These are phyloP conservation scores for Xestia c-nigrum DNA, from an alignment of 2,888 invertebrate species.

Conservation along the genomic window DNA sequence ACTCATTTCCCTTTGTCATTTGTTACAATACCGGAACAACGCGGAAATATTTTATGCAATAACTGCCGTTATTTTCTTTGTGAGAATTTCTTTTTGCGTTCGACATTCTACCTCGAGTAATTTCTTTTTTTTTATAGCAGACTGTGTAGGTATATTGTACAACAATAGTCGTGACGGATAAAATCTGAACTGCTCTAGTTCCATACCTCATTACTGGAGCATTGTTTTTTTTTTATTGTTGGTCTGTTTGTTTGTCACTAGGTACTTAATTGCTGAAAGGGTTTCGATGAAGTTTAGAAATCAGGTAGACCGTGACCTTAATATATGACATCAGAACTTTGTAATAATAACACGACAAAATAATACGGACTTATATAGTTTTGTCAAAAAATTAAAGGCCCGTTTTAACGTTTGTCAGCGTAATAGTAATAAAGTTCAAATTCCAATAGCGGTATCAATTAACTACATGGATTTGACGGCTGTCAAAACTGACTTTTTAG, in stretches of 20 bases:
- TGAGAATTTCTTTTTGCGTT: conserved; percentile 35
- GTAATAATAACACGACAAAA: no score
- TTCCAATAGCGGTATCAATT: no score
- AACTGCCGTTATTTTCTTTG: conserved; percentile 39
- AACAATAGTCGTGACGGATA: not conserved
- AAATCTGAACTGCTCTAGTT: not conserved
- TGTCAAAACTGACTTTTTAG: no score
- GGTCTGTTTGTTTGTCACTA: not conserved
- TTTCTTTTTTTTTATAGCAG: conserved; percentile 25
- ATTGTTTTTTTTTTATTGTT: not conserved
- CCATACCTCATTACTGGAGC: not conserved
- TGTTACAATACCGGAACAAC: conserved; percentile 24
- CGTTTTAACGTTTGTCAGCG: no score
- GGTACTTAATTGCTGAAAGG: not conserved
- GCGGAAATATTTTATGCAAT: conserved; percentile 45
- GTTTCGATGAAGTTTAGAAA: not conserved
- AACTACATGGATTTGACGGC: no score
- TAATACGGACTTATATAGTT: no score
- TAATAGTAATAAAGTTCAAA: no score
- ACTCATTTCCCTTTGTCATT: conserved; percentile 48
- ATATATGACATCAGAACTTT: no score
- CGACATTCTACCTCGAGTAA: conserved; percentile 21
- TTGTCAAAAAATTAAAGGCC: no score
- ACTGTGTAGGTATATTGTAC: not conserved
- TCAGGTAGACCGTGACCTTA: not conserved